A percentile compares a stretch with the other conserved stretches of the same genome.
Evolutionary conservation across 2,888 invertebrate genomes (phyloP).

Genomic region (Spodoptera picta): DNA sequence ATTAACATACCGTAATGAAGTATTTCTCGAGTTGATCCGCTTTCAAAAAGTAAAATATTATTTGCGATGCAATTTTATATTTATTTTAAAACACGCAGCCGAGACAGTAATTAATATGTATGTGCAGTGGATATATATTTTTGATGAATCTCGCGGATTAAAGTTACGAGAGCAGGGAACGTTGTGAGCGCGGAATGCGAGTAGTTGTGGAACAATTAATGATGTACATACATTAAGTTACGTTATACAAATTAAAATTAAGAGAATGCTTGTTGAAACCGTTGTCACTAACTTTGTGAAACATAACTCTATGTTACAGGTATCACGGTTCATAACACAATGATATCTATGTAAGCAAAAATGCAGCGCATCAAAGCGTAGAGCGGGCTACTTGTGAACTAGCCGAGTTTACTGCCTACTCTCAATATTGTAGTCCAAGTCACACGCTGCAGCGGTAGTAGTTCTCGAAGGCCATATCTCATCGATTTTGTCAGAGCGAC

Average conservation of each 20-base stretch:
- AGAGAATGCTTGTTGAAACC: not conserved
- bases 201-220: not conserved
- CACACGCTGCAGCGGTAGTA: not conserved
- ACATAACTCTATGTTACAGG: not conserved
- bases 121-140: conserved; percentile 26
- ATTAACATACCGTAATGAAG: conserved; percentile 40
- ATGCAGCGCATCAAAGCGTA: conserved; percentile 25
- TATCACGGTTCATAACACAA: not conserved
- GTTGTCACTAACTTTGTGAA: not conserved
- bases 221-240: not conserved
- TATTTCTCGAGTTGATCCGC: conserved; percentile 43
- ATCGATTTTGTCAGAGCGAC: no score
- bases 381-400: conserved; percentile 25
- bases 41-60: conserved; percentile 27
- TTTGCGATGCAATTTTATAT: conserved; percentile 34
- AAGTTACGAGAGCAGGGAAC: conserved; percentile 5
- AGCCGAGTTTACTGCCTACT: conserved; percentile 15
- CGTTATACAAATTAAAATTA: not conserved
- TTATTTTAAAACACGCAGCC: not conserved
- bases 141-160: conserved; percentile 13
- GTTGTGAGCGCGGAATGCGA: not conserved
- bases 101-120: conserved; percentile 29
- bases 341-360: conserved; percentile 22
- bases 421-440: not conserved
- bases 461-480: no score